Percentiles rank a stretch among this genome's conserved stretches.
phyloP scores from a whole-genome alignment of 2,888 invertebrate species.

The Meta bourneti region DNA sequence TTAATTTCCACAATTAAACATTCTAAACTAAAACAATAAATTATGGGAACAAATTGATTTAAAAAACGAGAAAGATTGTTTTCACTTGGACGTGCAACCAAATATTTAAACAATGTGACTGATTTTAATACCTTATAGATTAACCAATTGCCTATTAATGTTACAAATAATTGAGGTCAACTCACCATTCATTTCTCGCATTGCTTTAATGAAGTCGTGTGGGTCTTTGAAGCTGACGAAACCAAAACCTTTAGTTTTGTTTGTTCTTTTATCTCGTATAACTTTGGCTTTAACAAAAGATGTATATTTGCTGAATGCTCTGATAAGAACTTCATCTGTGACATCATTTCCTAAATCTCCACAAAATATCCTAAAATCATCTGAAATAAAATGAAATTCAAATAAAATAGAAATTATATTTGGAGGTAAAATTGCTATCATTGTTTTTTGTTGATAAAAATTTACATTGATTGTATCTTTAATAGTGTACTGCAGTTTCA shows the following conservation, averaged over 20 bases:
- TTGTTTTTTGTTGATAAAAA: background rate
- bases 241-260: conserved; percentile 99
- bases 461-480: background rate
- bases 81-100: too few relatives aligned
- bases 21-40: too few relatives aligned
- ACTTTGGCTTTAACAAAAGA: conserved; percentile 97
- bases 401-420: background rate
- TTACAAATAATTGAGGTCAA: conserved; percentile 59
- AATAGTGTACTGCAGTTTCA: too few relatives aligned
- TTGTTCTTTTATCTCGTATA: conserved; percentile 95
- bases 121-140: too few relatives aligned
- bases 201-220: conserved; percentile 97
- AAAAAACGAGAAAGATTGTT: too few relatives aligned
- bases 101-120: too few relatives aligned
- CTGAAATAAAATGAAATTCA: conserved; percentile 81
- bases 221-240: conserved; percentile 99
- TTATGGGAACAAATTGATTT: too few relatives aligned
- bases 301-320: conserved; percentile 96
- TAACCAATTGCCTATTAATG: too few relatives aligned
- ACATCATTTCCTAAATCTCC: conserved; percentile 99
- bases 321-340: conserved; percentile 96
- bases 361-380: conserved; percentile 98
- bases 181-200: conserved; percentile 99
- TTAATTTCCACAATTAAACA: too few relatives aligned
- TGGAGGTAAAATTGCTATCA: background rate